These are phyloP conservation scores for Atractosteus spatula DNA, from an alignment of 2,113 vertebrate species.

Conservation along the genomic window DNA sequence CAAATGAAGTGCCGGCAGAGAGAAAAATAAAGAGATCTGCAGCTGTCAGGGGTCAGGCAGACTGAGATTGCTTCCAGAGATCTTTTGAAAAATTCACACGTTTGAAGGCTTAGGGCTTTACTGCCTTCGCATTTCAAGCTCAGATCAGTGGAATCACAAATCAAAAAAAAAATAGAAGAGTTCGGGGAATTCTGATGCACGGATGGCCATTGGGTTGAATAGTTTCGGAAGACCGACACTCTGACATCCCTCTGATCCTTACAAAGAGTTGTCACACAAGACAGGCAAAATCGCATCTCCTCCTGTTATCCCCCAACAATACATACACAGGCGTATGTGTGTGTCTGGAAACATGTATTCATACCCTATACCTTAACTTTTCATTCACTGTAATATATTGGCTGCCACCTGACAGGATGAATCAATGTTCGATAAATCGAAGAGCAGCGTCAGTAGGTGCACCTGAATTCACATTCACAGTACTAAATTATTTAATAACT, in stretches of 20 bases:
- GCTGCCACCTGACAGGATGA: too few species aligned
- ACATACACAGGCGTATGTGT: constrained; percentile 14
- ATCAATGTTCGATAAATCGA: too few species aligned
- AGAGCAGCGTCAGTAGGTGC: too few species aligned
- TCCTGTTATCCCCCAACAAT: constrained; percentile 61
- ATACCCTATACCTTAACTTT: too few species aligned
- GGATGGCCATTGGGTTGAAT: constrained; percentile 68
- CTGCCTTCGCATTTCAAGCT: constrained; percentile 90
- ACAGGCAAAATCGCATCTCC: constrained; percentile 69
- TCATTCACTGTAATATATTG: too few species aligned
- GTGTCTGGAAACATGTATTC: not conserved
- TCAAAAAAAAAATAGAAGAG: constrained; percentile 64
- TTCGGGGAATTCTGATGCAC: constrained; percentile 79
- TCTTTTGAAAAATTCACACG: constrained; percentile 97
- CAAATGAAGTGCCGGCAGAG: constrained; percentile 90
- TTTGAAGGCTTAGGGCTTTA: constrained; percentile 94
- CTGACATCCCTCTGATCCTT: constrained; percentile 78
- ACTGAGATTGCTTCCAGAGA: constrained; percentile 94
- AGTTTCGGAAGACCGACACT: constrained; percentile 62
- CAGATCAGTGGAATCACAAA: constrained; percentile 89
- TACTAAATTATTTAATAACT: too few species aligned
- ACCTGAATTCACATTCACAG: too few species aligned
- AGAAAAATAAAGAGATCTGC: constrained; percentile 86
- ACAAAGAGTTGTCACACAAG: constrained; percentile 70
- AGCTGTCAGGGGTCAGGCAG: constrained; percentile 94